phyloP scores from a whole-genome alignment of 92 coral and sea anemone species.

The Paramuricea clavata region DNA sequence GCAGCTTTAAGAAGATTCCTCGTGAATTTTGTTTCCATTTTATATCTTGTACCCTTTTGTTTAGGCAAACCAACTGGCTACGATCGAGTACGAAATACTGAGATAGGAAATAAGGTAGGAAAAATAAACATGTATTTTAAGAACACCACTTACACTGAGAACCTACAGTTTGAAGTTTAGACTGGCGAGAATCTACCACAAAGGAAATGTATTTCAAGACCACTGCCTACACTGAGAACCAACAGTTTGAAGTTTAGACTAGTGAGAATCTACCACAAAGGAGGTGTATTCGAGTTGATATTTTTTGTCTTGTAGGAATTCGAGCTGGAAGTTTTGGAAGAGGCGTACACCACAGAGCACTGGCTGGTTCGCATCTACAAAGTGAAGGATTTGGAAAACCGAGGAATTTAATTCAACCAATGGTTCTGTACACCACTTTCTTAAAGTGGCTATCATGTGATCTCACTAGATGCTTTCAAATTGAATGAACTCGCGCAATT shows the following conservation, averaged over 20 bases:
- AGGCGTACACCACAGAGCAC: constrained; percentile 99
- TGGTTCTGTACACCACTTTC: background rate
- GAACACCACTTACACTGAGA: background rate
- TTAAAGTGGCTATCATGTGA: background rate
- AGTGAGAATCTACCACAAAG: background rate
- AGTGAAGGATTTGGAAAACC: constrained; percentile 97
- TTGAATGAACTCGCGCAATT: background rate
- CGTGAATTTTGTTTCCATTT: background rate
- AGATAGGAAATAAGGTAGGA: constrained; percentile 95
- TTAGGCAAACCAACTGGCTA: constrained; percentile 97
- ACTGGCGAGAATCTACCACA: background rate
- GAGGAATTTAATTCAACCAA: constrained; percentile 71
- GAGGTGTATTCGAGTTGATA: no score
- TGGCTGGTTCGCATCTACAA: constrained; percentile 99
- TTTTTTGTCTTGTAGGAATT: constrained; percentile 75
- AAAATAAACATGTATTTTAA: background rate
- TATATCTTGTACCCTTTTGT: background rate
- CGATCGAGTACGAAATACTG: constrained; percentile 98
- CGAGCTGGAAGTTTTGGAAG: constrained; percentile 98
- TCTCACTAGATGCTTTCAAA: background rate
- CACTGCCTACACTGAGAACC: background rate
- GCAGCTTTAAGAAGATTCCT: no score
- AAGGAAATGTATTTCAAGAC: background rate
- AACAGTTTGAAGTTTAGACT: no score
- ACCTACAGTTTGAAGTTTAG: background rate